Percentiles rank a stretch among this genome's conserved stretches.
phyloP scores from a whole-genome alignment of 2,113 vertebrate species.

The Leptodactylus fuscus region DNA sequence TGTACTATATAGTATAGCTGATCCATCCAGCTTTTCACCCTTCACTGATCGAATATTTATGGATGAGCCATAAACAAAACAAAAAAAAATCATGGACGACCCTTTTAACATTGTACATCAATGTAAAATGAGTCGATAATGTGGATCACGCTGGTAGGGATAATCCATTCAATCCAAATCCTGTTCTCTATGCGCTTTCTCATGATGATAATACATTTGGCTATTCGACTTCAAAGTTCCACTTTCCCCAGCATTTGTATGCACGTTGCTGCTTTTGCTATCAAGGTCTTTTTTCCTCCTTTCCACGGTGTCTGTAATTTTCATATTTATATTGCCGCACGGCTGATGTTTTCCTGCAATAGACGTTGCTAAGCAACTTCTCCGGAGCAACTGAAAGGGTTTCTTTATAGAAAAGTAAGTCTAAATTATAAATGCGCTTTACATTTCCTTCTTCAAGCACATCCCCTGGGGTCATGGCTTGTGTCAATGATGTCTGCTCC shows the following conservation, averaged over 20 bases:
- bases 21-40: too few relatives aligned
- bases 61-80: too few relatives aligned
- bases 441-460: constrained; percentile 51
- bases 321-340: constrained; percentile 50
- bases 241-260: constrained; percentile 13
- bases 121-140: not conserved
- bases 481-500: constrained; percentile 43
- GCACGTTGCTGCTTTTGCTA: constrained; percentile 20
- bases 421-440: constrained; percentile 56
- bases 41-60: too few relatives aligned
- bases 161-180: not conserved
- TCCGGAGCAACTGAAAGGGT: constrained; percentile 19
- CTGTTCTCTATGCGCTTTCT: too few relatives aligned
- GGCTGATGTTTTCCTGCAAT: constrained; percentile 50
- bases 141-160: not conserved
- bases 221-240: constrained; percentile 9
- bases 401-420: constrained; percentile 48
- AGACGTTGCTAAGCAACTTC: constrained; percentile 56
- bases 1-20: too few relatives aligned
- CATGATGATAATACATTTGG: not conserved
- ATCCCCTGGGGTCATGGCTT: constrained; percentile 48
- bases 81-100: too few relatives aligned
- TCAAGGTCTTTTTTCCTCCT: constrained; percentile 32
- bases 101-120: too few relatives aligned
- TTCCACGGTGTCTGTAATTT: constrained; percentile 46